phyloP scores from a whole-genome alignment of 2,888 invertebrate species.

The Ormyrus thymus region DNA sequence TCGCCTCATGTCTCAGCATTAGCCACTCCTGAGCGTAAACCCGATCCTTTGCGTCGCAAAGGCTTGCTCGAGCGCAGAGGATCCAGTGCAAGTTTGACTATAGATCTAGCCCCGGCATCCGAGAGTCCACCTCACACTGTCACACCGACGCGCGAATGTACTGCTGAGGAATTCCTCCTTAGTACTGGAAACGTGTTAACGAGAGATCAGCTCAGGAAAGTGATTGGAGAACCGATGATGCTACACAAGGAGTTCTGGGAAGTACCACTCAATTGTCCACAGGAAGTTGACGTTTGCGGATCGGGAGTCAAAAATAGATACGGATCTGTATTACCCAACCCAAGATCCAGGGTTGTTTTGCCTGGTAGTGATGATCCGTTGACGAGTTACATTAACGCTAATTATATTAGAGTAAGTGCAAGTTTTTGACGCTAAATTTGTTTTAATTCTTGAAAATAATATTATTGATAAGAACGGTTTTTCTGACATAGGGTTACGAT shows the following conservation, averaged over 20 bases:
- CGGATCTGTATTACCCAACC: conserved; percentile 91
- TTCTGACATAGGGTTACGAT: conserved; percentile 85
- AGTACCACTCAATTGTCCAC: conserved; percentile 93
- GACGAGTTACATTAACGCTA: conserved; percentile 91
- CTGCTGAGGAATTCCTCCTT: conserved; percentile 77
- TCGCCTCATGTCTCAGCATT: conserved; percentile 43
- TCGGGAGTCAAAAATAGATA: conserved; percentile 93
- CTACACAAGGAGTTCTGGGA: conserved; percentile 96
- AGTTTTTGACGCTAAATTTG: background rate
- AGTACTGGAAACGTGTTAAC: conserved; percentile 78
- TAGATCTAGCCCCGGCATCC: conserved; percentile 79
- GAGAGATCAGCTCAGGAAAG: conserved; percentile 76
- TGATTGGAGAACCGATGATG: conserved; percentile 75
- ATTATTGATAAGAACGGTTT: conserved; percentile 25
- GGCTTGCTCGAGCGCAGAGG: conserved; percentile 89
- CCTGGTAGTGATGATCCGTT: conserved; percentile 78
- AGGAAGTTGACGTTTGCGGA: conserved; percentile 91
- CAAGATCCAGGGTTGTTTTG: conserved; percentile 88
- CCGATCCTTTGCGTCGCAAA: conserved; percentile 9
- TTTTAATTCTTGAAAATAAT: conserved; percentile 4
- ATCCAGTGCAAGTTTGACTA: conserved; percentile 92
- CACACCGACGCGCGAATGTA: conserved; percentile 78
- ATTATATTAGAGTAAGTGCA: conserved; percentile 87
- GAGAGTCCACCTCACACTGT: conserved; percentile 74
- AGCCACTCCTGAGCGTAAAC: conserved; percentile 43